Evolutionary conservation across 1,140 invertebrate genomes (phyloP).

Genomic region (Drosophila serrata): DNA sequence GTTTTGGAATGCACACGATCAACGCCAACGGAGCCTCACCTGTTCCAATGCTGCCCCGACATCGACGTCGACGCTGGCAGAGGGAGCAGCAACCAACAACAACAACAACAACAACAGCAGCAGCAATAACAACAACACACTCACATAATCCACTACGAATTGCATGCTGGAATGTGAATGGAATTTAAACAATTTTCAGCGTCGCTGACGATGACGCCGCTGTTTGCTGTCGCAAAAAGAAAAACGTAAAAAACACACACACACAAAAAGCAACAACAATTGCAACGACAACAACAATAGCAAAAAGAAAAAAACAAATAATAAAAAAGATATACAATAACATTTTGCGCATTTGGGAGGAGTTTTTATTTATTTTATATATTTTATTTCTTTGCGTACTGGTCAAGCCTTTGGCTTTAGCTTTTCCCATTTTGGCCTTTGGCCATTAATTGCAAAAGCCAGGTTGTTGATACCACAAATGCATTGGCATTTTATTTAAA

Average conservation of each 20-base stretch:
- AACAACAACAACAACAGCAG: conserved; percentile 31
- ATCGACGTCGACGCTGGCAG: conserved; percentile 40
- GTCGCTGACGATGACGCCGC: conserved; percentile 79
- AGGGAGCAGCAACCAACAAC: conserved; percentile 42
- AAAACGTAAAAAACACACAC: conserved; percentile 31
- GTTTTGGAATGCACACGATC: conserved; percentile 75
- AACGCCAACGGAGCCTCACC: conserved; percentile 73
- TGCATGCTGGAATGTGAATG: conserved; percentile 85
- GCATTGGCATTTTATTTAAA: neutral
- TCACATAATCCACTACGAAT: conserved; percentile 78
- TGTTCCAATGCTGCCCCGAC: conserved; percentile 74
- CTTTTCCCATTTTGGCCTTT: conserved; percentile 22
- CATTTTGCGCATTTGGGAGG: conserved; percentile 37
- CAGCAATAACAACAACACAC: conserved; percentile 41
- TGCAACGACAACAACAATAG: conserved; percentile 12
- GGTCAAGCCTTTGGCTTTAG: conserved; percentile 41
- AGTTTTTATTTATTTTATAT: conserved; percentile 25
- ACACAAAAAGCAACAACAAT: conserved; percentile 16
- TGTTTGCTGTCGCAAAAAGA: conserved; percentile 38
- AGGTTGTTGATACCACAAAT: neutral
- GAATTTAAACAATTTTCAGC: conserved; percentile 84
- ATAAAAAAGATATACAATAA: conserved; percentile 29
- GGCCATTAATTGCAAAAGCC: conserved; percentile 4
- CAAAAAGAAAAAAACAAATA: neutral
- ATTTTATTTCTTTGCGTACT: conserved; percentile 7